Evolutionary conservation across 2,888 invertebrate genomes (phyloP), one percentile per base, ranked within the genome.

Genomic region (Polylopha cassiicola): DNA sequence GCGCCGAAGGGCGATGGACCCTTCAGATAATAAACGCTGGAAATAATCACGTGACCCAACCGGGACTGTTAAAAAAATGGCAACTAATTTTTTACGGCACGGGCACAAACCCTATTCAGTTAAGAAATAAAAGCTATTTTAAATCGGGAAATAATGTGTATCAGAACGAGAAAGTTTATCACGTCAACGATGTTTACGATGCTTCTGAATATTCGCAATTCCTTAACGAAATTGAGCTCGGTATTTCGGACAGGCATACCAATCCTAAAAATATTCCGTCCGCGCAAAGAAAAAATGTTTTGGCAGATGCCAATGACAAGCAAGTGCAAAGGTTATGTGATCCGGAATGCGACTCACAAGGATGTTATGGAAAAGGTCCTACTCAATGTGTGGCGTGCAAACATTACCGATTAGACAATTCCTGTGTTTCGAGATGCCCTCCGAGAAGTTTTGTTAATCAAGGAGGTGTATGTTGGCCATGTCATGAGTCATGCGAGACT

Each of bases 1-100:
- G 92, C 58, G 92, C 94, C 31, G 93, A 94, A 62, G 95, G 95
- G 16, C 88, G 93, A 49, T 96, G 95, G 96, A 94, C 92, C 11
- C 78, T 96, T 46, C 93, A 94, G 73, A 91, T 95, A 56, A 89
- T 89, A 54, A 89, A 89, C 55, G 88, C 88, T 5, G 94, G 94
- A 20, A 92, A 91, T 56, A 88, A 94, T 46, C 91, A 92, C 52
- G 94, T 95, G 39, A 94, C 93, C 65, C 92, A 93, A 64, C 91
- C 93, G 39, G 95, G 95, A 60, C 91, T 95, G 45, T 84, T 98
- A 55, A 93, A 95, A 64, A 95, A 95, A 73, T 99, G 98, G 98
- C 95, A 97, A 72, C 87, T 99, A 55, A 94, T 98, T 61, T 94
- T 99, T 78, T 98, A 98, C 71, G 99, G 99, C 18, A 98, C 98